Conservation (phyloP, 2,888 invertebrate species). For the Tenthredo mesomela region DNA sequence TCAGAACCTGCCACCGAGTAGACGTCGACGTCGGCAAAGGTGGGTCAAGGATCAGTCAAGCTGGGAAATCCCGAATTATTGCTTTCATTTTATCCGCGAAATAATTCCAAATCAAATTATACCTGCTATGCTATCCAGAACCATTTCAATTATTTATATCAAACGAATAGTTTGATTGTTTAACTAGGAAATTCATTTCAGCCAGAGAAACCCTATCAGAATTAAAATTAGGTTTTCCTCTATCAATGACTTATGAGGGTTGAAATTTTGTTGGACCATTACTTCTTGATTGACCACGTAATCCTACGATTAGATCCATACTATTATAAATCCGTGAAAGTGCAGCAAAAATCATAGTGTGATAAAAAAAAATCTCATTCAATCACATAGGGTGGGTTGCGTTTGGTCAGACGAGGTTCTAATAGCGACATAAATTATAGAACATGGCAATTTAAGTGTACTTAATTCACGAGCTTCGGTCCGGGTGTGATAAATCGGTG, state of each 20-base stretch:
- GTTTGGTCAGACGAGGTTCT: background rate
- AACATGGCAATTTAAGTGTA: constrained; percentile 27
- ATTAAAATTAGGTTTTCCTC: too few relatives aligned
- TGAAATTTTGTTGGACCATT: background rate
- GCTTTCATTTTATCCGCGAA: background rate
- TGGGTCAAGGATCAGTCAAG: background rate
- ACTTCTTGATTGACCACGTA: background rate
- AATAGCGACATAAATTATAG: constrained; percentile 22
- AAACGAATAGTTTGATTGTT: background rate
- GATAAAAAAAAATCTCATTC: constrained; percentile 32
- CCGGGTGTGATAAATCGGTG: constrained; percentile 1
- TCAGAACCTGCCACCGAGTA: constrained; percentile 1
- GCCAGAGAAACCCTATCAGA: background rate
- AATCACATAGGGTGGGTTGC: background rate
- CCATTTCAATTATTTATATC: background rate
- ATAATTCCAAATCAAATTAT: background rate
- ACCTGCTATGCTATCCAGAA: background rate
- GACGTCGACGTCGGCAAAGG: background rate
- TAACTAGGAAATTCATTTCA: background rate
- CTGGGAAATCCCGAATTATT: background rate
- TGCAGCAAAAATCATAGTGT: background rate
- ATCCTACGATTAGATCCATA: background rate
- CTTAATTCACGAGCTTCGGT: constrained; percentile 13
- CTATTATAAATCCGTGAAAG: background rate
- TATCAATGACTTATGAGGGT: background rate